Percentiles rank a stretch among this genome's conserved stretches.
These are phyloP conservation scores for Zaprionus inermis DNA, from an alignment of 1,140 invertebrate species.

Conservation along the genomic window DNA sequence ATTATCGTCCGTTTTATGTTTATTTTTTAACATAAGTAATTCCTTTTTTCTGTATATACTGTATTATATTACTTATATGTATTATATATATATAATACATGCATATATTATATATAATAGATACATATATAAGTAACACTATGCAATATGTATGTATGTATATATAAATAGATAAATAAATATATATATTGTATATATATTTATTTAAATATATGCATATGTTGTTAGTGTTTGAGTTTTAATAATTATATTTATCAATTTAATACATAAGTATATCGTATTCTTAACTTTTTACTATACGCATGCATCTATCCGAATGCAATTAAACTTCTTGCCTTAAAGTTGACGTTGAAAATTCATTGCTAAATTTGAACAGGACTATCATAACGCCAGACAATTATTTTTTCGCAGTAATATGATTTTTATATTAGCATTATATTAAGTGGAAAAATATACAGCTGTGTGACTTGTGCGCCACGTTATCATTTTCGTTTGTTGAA, in stretches of 20 bases:
- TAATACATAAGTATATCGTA: constrained; percentile 78
- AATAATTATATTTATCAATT: constrained; percentile 58
- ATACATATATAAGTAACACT: constrained; percentile 35
- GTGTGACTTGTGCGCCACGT: constrained; percentile 49
- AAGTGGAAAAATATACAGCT: constrained; percentile 81
- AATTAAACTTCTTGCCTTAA: constrained; percentile 38
- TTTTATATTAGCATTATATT: constrained; percentile 75
- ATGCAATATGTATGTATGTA: constrained; percentile 42
- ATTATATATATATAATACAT: constrained; percentile 20
- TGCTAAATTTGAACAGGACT: constrained; percentile 47
- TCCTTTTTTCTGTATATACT: constrained; percentile 24
- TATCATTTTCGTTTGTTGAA: constrained; percentile 30
- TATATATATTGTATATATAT: constrained; percentile 61
- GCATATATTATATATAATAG: constrained; percentile 19
- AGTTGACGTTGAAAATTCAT: constrained; percentile 49
- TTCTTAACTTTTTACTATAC: constrained; percentile 55
- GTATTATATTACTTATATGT: constrained; percentile 24
- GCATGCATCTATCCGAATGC: constrained; percentile 34
- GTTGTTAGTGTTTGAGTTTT: constrained; percentile 55
- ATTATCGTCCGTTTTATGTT: constrained; percentile 59
- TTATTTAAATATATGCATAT: constrained; percentile 62
- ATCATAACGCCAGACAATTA: constrained; percentile 29
- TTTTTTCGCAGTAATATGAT: constrained; percentile 46
- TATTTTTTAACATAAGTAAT: constrained; percentile 63
- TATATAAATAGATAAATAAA: constrained; percentile 60